A percentile compares a stretch with the other conserved stretches of the same genome.
Evolutionary conservation across 2,888 invertebrate genomes (phyloP).

Genomic region (Bhutanitis thaidina): DNA sequence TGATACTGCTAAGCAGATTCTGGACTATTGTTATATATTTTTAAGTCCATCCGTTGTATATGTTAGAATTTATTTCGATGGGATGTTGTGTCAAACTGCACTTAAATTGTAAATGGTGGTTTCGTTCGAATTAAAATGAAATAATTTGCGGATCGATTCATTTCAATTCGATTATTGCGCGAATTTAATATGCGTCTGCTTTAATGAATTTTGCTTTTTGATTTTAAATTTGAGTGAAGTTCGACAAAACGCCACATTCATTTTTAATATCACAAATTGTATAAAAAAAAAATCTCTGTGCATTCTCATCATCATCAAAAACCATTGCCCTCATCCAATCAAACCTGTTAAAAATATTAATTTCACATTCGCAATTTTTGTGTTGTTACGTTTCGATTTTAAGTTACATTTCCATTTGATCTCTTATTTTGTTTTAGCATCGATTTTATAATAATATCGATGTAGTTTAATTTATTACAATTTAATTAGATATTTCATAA

Average conservation of each 20-base stretch:
- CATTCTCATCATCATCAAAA: not conserved
- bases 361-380: slow-evolving; percentile 37
- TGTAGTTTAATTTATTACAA: slow-evolving; percentile 66
- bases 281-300: slow-evolving; percentile 27
- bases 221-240: slow-evolving; percentile 70
- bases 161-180: slow-evolving; percentile 45
- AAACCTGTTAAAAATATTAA: not conserved
- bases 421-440: slow-evolving; percentile 71
- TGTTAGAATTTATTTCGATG: slow-evolving; percentile 29
- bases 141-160: slow-evolving; percentile 29
- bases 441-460: slow-evolving; percentile 54
- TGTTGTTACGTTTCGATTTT: slow-evolving; percentile 69
- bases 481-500: slow-evolving; percentile 33
- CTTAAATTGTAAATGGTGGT: slow-evolving; percentile 78
- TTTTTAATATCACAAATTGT: slow-evolving; percentile 27
- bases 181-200: slow-evolving; percentile 49
- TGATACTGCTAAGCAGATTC: slow-evolving; percentile 75
- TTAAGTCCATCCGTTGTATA: slow-evolving; percentile 64
- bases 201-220: slow-evolving; percentile 54
- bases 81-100: slow-evolving; percentile 79
- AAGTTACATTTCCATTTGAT: slow-evolving; percentile 71
- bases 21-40: slow-evolving; percentile 76
- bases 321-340: not conserved
- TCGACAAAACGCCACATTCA: slow-evolving; percentile 65
- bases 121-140: slow-evolving; percentile 41